A percentile compares a stretch with the other conserved stretches of the same genome.
Conservation (phyloP, 2,888 invertebrate species). For the Pseudococcus viburni region DNA sequence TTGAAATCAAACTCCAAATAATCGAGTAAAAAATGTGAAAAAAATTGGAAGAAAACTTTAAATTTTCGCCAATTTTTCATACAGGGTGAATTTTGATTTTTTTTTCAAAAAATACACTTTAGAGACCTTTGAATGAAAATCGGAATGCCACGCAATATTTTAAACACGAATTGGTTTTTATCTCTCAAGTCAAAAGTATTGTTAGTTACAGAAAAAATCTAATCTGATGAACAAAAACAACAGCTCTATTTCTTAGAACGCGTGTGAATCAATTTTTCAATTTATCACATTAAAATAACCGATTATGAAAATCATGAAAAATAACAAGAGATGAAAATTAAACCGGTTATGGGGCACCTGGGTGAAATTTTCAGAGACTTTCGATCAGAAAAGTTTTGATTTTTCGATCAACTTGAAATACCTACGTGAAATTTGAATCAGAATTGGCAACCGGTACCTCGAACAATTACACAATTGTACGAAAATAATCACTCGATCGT, state of each 20-base stretch:
- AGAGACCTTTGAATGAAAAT: no score
- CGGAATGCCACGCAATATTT: no score
- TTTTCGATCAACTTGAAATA: not conserved
- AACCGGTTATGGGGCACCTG: not conserved
- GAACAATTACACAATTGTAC: constrained; percentile 39
- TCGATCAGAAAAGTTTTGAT: not conserved
- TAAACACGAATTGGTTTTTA: no score
- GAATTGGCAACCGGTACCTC: not conserved
- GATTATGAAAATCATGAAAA: no score
- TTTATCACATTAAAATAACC: not conserved
- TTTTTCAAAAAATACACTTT: no score
- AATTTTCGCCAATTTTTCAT: no score
- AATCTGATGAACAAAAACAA: not conserved
- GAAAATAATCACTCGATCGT: constrained; percentile 39
- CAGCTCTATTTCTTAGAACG: not conserved
- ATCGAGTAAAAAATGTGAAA: no score
- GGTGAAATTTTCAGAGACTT: not conserved
- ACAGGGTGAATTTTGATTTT: no score
- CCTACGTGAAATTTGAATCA: not conserved
- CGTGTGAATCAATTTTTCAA: not conserved
- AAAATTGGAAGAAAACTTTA: no score
- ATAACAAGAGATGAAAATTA: no score
- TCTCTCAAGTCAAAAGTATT: not conserved
- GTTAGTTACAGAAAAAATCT: not conserved
- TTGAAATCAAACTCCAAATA: no score